These are phyloP conservation scores for Aleadryas rufinucha DNA, from an alignment of 2,113 vertebrate species.

Conservation along the genomic window DNA sequence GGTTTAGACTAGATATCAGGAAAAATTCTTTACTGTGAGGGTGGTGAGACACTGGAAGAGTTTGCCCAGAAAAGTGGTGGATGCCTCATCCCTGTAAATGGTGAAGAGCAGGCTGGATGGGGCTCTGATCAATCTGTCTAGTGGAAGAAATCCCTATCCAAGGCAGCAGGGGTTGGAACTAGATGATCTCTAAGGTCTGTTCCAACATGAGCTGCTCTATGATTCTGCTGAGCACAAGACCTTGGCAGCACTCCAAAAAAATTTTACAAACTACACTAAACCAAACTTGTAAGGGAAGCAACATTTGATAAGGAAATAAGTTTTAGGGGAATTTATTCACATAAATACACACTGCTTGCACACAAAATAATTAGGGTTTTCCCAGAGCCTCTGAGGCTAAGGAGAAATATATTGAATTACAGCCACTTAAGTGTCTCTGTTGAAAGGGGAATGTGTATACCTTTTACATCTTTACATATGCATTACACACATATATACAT, in stretches of 20 bases:
- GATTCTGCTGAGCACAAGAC: background rate
- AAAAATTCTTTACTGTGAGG: background rate
- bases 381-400: background rate
- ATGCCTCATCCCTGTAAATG: background rate
- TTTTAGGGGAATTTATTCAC: background rate
- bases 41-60: background rate
- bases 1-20: background rate
- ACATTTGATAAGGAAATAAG: background rate
- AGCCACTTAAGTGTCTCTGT: background rate
- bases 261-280: background rate
- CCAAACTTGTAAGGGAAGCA: background rate
- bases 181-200: background rate
- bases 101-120: background rate
- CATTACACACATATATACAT: background rate
- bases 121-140: background rate
- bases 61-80: background rate
- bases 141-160: background rate
- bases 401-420: background rate
- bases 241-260: background rate
- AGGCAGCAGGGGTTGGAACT: rapidly evolving
- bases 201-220: rapidly evolving
- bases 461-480: background rate
- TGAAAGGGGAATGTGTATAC: background rate
- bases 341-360: background rate
- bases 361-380: background rate